Base-by-base conservation (phyloP, 2,113 vertebrate genomes). In the Capreolus pygargus region DNA sequence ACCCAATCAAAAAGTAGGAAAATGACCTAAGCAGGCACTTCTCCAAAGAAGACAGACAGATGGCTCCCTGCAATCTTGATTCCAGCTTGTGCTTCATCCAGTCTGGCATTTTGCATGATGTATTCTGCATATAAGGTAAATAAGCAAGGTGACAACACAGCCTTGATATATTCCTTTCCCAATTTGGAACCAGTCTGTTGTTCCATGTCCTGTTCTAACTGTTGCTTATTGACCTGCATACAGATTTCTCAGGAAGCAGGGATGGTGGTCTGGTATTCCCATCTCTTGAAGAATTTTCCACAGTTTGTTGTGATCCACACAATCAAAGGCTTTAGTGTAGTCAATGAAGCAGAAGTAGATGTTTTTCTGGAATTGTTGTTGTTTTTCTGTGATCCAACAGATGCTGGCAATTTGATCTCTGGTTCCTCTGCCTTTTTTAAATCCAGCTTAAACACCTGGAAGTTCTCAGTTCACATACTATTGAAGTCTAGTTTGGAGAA, bases 401-500 rank as follows among this genome's bases (percentile, higher is more conserved):
- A 36, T 36, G n/a, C 19, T 36, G 64, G n/a, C 64, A 70, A 21
- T 70, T 36, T 70, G n/a, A 36, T 70, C n/a, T 70, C 64, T 36
- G 17, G n/a, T 67, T 67, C 9, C 21, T n/a, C n/a, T 70, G 16
- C 64, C n/a, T 70, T 70, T 70, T n/a, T 19, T 11, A 36, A 70
- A 70, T 21, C 64, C 64, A 36, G 9, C 64, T 70, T 36, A 17
- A 70, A 70, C n/a, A 70, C 36, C 9, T 70, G n/a, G 64, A 36
- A 36, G 8, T 36, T 70, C 64, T 36, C 64, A 11, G n/a, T 36
- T 70, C n/a, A 36, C 0, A 0, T 70, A 70, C 19, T 12, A 1
- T 6, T 36, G 19, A 70, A 70, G n/a, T 9, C 64, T 70, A 23
- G n/a, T 19, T 70, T 70, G 64, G 64, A 70, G 64, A 70, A 70